Evolutionary conservation across 2,113 vertebrate species (phyloP).

Genomic region (Mellivora capensis): DNA sequence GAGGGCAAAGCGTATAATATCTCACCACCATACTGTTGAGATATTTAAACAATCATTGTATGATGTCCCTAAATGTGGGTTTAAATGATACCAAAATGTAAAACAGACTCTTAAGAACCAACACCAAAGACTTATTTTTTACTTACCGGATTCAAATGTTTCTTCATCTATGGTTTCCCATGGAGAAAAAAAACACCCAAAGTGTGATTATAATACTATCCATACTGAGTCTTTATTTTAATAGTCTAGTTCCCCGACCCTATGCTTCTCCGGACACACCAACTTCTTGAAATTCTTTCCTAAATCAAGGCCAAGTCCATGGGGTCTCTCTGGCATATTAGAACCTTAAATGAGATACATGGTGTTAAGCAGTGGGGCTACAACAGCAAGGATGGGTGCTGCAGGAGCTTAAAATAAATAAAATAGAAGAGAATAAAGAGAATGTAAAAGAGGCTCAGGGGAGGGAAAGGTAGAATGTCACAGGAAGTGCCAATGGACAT

Average conservation of each 20-base stretch:
- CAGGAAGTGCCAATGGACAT: not conserved
- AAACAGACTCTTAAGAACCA: constrained; percentile 28
- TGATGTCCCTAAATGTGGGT: not conserved
- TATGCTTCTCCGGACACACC: not conserved
- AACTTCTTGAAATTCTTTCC: not conserved
- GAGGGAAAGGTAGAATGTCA: not conserved
- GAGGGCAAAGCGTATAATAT: not conserved
- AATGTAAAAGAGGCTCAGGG: not conserved
- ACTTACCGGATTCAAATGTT: constrained; percentile 97
- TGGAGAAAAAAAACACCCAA: not conserved
- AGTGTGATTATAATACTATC: not conserved
- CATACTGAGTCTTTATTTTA: not conserved
- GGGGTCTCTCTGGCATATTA: not conserved
- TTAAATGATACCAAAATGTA: constrained; percentile 2
- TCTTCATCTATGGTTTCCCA: constrained; percentile 89
- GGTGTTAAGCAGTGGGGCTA: not conserved
- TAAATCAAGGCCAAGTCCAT: not conserved
- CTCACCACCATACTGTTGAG: not conserved
- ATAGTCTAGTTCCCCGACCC: not conserved
- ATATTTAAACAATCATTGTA: not conserved
- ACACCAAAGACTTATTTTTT: constrained; percentile 2
- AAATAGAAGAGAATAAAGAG: not conserved
- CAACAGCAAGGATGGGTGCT: not conserved
- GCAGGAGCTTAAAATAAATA: not conserved
- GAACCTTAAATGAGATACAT: not conserved